Base-by-base conservation (phyloP, 2,888 invertebrate species). In the Byasa hedistus region DNA sequence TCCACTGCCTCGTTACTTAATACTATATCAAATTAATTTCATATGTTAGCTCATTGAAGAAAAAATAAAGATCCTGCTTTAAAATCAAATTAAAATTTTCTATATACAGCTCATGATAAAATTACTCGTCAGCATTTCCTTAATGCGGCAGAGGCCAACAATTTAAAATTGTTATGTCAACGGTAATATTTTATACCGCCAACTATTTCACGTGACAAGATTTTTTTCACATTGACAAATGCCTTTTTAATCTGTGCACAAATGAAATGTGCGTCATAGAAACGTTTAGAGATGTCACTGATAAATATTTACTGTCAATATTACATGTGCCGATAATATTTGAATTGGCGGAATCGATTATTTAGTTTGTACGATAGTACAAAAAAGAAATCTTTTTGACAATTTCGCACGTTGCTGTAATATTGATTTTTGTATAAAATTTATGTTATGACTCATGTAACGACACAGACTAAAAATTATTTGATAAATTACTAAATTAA, bases 281-380 rank as follows among this genome's bases (percentile, higher is more conserved):
- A 12, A 44, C 44, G 44, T 55, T 23, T 54, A 17, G 23, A 22
- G 7, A 12, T 27, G 54, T 15, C 3, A 22, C 23, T 3, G 54
- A 55, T 21, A 55, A 55, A 55, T 55, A 55, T 55, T 55, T 55
- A 55, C 27, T 56, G 5, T 56, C 27, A 12, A 24, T 24, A 55
- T 55, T 55, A 52, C 21, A 12, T 23, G 17, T 23, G 15, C 24
- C 55, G 55, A 24, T 8, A 24, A 24, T 23, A 55, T 55, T 55
- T 23, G 55, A 23, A 52, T 52, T 21, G 56, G 19, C 32, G n/a
- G 32, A 56, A 32, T 32, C n/a, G 23, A 56, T 19, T 27, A 56
- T 24, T 56, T 24, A 56, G 19, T 55, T 55, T 24, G 21, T 55
- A 23, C 15, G 17, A 24, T 3, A 24, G 15, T 8, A 55, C 22